phyloP scores from a whole-genome alignment of 2,888 invertebrate species.

The Meliscaeva auricollis region DNA sequence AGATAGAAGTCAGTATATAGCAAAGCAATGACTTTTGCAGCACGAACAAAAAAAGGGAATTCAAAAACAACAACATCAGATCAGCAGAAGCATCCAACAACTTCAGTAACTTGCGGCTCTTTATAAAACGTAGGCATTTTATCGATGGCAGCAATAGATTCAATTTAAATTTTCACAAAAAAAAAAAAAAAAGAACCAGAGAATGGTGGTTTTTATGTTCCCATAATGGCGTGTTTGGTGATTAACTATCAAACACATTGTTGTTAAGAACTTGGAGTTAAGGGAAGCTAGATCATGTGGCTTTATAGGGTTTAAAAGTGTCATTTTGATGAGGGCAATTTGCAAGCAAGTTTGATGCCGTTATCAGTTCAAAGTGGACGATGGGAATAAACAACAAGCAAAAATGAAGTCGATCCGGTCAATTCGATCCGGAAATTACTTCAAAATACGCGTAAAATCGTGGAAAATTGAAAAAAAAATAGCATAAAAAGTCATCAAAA shows the following conservation, averaged over 20 bases:
- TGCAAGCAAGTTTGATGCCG: too few relatives aligned
- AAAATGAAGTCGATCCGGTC: too few relatives aligned
- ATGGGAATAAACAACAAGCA: too few relatives aligned
- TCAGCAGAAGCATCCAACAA: slow-evolving; percentile 58
- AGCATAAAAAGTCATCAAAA: too few relatives aligned
- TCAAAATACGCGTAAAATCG: too few relatives aligned
- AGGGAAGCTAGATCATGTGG: too few relatives aligned
- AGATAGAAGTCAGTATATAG: slow-evolving; percentile 22
- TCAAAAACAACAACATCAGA: slow-evolving; percentile 37
- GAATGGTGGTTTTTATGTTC: neutral
- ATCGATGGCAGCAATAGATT: slow-evolving; percentile 51
- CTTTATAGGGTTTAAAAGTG: too few relatives aligned
- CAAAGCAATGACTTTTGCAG: slow-evolving; percentile 28
- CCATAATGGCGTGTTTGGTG: neutral
- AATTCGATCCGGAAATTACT: too few relatives aligned
- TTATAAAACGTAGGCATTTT: slow-evolving; percentile 36
- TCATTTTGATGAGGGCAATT: too few relatives aligned
- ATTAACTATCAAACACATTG: slow-evolving; percentile 28
- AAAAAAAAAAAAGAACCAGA: neutral
- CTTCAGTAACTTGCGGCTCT: slow-evolving; percentile 65
- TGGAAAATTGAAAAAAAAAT: too few relatives aligned
- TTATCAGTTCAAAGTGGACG: too few relatives aligned
- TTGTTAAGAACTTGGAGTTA: neutral
- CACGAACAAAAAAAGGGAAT: slow-evolving; percentile 31
- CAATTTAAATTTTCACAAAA: slow-evolving; percentile 52